Evolutionary conservation across 1,140 invertebrate species (phyloP).

Genomic region (Brachionus angularis): DNA sequence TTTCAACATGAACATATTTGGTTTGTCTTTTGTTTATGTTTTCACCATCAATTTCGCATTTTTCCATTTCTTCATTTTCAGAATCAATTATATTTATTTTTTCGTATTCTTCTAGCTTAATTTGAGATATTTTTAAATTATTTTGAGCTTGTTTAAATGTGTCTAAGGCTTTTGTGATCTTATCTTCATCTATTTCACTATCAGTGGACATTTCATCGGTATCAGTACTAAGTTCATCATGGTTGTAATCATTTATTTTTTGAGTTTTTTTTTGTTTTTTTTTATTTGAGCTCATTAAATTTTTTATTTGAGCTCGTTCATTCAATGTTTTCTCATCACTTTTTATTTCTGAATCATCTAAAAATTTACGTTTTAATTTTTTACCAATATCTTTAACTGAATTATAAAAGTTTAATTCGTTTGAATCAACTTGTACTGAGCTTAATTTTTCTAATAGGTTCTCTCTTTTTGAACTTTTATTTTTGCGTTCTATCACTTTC

Average conservation of each 20-base stretch:
- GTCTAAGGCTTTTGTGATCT: conserved; percentile 10
- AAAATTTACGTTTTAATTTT: conserved; percentile 15
- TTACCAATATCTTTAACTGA: conserved; percentile 38
- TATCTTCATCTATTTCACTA: conserved; percentile 20
- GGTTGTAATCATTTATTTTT: too few relatives aligned
- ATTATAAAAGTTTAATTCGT: conserved; percentile 27
- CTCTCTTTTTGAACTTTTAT: conserved; percentile 18
- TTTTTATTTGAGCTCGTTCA: background rate
- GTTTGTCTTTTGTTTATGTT: conserved; percentile 5
- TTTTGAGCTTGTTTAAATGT: background rate
- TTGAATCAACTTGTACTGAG: conserved; percentile 9
- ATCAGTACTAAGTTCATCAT: background rate
- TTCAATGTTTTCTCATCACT: background rate
- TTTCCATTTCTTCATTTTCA: conserved; percentile 23
- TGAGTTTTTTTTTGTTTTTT: conserved; percentile 18
- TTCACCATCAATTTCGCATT: background rate
- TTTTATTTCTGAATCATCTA: background rate
- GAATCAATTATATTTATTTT: conserved; percentile 14
- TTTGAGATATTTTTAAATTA: background rate
- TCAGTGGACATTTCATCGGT: conserved; percentile 22
- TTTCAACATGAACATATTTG: conserved; percentile 41
- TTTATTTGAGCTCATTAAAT: background rate
- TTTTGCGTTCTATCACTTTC: conserved; percentile 36
- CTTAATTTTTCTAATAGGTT: conserved; percentile 34
- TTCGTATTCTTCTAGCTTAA: conserved; percentile 13